Evolutionary conservation across 2,113 vertebrate genomes (phyloP), one percentile per base, ranked within the genome.

Genomic region (Nothobranchius kuhntae): DNA sequence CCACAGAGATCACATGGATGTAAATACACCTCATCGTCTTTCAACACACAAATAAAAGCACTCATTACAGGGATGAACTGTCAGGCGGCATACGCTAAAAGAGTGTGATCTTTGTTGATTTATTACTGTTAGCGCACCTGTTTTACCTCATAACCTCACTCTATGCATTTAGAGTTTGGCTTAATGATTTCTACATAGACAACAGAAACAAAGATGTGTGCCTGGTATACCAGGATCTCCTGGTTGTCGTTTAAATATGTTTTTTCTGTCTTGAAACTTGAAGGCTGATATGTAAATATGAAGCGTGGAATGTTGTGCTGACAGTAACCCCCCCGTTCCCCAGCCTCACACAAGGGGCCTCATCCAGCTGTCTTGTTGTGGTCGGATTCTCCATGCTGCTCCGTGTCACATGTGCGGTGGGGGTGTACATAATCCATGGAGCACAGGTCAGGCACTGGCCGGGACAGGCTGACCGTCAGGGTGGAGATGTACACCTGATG

Each of bases 321-420:
- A 79, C 68, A 70, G 81, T 76, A 73, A 83, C 73, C 80, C 65
- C 65, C 21, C 21, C 21, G 21, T 21, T 21, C 21, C 21, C 45
- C 24, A 30, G 30, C 30, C 30, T 30, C 30, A 30, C 30, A 30
- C 30, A 30, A 75, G 56, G 80, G 86, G 78, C 81, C 81, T 85
- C 83, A 58, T 88, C 78, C 86, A 88, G 88, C 87, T 91, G 89
- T 90, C 88, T 88, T 85, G 83, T 84, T 91, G 86, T 88, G 85
- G 86, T 88, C 80, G 80, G 78, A 85, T 90, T 90, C 88, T 83
- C 79, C 71, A 84, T 83, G 86, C 80, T 82, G 83, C 65, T 71
- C 85, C 69, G 47, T 77, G 75, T 91, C 89, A 90, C 44, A 13
- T 45, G 11, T 10, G 44, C 1, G 44, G 9, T 4, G 30, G 30